These are phyloP conservation scores for Dinoponera quadriceps DNA, from an alignment of 1,140 invertebrate genomes.

Conservation along the genomic window DNA sequence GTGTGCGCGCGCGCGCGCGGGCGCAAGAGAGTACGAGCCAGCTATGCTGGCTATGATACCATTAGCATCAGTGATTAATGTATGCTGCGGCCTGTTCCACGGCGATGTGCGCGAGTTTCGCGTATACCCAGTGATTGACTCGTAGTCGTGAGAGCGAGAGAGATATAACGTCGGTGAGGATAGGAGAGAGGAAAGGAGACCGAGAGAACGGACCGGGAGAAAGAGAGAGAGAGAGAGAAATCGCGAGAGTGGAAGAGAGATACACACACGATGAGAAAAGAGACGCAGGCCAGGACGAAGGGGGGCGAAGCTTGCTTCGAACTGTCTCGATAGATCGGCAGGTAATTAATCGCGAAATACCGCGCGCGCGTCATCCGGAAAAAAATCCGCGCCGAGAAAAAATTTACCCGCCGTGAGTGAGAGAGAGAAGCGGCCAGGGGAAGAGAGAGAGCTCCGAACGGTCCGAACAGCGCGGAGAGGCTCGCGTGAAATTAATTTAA, in stretches of 20 bases:
- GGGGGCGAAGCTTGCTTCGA: conserved; percentile 56
- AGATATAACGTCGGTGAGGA: too few relatives aligned
- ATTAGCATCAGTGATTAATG: conserved; percentile 86
- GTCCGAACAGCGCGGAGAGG: too few relatives aligned
- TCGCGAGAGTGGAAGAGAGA: neutral
- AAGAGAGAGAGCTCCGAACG: neutral
- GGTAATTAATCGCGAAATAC: conserved; percentile 78
- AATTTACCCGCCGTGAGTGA: conserved; percentile 28
- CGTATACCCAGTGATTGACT: conserved; percentile 83
- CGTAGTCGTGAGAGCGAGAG: conserved; percentile 56
- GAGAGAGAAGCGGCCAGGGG: too few relatives aligned
- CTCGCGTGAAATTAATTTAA: conserved; percentile 59
- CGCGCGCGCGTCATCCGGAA: conserved; percentile 58
- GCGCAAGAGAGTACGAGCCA: conserved; percentile 69
- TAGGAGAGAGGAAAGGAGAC: conserved; percentile 35
- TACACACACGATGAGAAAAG: conserved; percentile 37
- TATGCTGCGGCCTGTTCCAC: conserved; percentile 82
- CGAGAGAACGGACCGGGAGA: conserved; percentile 19
- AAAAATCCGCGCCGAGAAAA: conserved; percentile 44
- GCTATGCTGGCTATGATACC: conserved; percentile 83
- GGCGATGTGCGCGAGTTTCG: conserved; percentile 77
- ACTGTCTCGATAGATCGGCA: conserved; percentile 75
- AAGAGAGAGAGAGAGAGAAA: conserved; percentile 6
- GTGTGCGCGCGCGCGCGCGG: conserved; percentile 46
- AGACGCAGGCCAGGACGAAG: conserved; percentile 34